Base-by-base conservation (phyloP, 2,113 vertebrate species). In the Myxocyprinus asiaticus region DNA sequence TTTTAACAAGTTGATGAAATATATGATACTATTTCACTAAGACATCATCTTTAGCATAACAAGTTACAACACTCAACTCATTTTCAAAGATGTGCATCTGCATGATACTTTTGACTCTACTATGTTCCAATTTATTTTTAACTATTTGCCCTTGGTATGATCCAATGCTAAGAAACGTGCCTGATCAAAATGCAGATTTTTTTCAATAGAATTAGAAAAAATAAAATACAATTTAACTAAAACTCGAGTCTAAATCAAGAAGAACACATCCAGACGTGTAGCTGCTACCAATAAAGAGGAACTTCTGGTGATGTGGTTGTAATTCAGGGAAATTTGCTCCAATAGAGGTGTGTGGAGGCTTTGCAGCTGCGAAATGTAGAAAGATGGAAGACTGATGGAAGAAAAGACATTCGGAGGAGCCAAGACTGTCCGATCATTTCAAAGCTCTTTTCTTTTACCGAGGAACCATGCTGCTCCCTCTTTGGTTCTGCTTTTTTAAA, bases 401-500 rank as follows among this genome's bases (percentile, higher is more conserved):
- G 91, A 89, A 87, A 71, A 75, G 87, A 81, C 81, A 81, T 70
- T 72, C 45, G 81, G 88, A 86, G 89, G 92, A 92, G 89, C 89
- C 90, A 86, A 83, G 85, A 87, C 88, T 90, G 92, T 92, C 92
- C 92, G 90, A 82, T 87, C 71, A 81, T 87, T 83, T 80, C 89
- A 94, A 92, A 91, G 90, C 83, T 81, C 87, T 74, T 88, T 91
- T 93, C 89, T 91, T 90, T 83, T 75, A 80, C 77, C 80, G 56
- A 45, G 90, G 90, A 90, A 87, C 63, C 94, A 93, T 84, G 93
- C 94, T 94, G 93, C 83, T 93, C 78, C 14, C 77, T 81, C 91
- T 94, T 94, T 93, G 90, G 91, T 90, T 87, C 79, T 80, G 63
- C 91, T 91, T 88, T 92, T 93, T 92, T 91, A 94, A 94, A 94